Percentiles rank a stretch among this genome's conserved stretches.
Evolutionary conservation across 2,113 vertebrate genomes (phyloP).

Genomic region (Stigmatopora argus): DNA sequence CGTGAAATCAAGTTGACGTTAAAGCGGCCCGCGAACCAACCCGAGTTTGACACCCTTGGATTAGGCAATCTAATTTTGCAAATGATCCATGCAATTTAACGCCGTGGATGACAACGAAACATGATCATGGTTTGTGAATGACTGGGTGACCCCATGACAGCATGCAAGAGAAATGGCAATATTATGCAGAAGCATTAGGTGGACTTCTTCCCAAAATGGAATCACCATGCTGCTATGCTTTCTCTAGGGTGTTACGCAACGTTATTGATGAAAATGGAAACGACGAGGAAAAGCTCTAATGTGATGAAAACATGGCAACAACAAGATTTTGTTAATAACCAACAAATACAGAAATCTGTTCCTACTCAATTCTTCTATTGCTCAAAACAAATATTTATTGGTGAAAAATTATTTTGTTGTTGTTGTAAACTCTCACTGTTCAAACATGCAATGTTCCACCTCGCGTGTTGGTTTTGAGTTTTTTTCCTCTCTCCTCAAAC

Average conservation of each 20-base stretch:
- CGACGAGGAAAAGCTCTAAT: not conserved
- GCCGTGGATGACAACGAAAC: too few species aligned
- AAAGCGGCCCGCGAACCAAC: too few species aligned
- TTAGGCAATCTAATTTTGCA: too few species aligned
- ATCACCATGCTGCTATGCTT: constrained; percentile 16
- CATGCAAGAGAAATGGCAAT: constrained; percentile 6
- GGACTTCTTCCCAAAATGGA: constrained; percentile 20
- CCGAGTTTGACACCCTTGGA: too few species aligned
- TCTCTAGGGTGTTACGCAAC: constrained; percentile 1
- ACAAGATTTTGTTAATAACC: not conserved
- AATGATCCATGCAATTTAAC: too few species aligned
- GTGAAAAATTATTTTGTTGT: not conserved
- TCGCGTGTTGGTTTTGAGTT: not conserved
- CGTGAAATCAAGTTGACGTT: too few species aligned
- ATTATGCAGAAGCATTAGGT: constrained; percentile 9
- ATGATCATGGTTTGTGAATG: too few species aligned
- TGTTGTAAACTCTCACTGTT: not conserved
- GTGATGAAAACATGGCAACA: not conserved
- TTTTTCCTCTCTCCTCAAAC: constrained; percentile 33
- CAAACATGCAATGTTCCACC: not conserved
- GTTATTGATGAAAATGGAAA: constrained; percentile 1
- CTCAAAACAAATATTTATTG: constrained; percentile 3
- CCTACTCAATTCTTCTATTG: not conserved
- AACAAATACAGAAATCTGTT: not conserved
- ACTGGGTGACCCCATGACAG: constrained; percentile 11